Evolutionary conservation across 1,140 invertebrate genomes (phyloP), one percentile per base, ranked within the genome.

Genomic region (Xylocopa sonorina): DNA sequence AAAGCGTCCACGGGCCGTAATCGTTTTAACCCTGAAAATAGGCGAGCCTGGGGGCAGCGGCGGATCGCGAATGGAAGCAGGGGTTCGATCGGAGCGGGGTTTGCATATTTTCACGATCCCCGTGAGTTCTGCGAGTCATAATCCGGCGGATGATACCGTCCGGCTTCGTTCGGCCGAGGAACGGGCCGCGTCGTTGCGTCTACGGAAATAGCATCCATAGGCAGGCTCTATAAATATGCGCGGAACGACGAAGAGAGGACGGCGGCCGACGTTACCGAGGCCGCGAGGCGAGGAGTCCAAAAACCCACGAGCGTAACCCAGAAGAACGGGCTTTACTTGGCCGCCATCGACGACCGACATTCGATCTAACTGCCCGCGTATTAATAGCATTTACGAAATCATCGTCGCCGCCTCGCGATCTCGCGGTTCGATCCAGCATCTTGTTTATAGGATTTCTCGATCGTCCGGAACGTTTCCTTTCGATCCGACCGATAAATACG

Each of bases 311-410:
- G 72, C 67, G 78, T 89, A 88, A 89, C 87, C 83, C 89, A 88
- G 87, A 88, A 88, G 89, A 90, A 88, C 91, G 91, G 88, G 91
- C 92, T 93, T 92, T 92, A 92, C 92, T 92, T 93, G 91, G 92
- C 90, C 89, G 89, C 89, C 90, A 92, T 89, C 80, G 88, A 81
- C 89, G 89, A 88, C 91, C 90, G 92, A 93, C 91, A 93, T 90
- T 89, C 89, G 92, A 93, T 93, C 92, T 91, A 91, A 91, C 89
- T 89, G 86, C 79, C n/a, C 87, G 86, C 64, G 76, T 92, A 92
- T 92, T 92, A 90, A 91, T 92, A 92, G 91, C 90, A 79, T 90
- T 91, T 89, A 90, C 91, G 85, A 92, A 91, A 90, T 83, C 90
- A 90, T 91, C 84, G 80, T 84, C 69, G 38, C 46, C 78, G 67